Evolutionary conservation across 2,113 vertebrate species (phyloP).

Genomic region (Cyprinodon variegatus): DNA sequence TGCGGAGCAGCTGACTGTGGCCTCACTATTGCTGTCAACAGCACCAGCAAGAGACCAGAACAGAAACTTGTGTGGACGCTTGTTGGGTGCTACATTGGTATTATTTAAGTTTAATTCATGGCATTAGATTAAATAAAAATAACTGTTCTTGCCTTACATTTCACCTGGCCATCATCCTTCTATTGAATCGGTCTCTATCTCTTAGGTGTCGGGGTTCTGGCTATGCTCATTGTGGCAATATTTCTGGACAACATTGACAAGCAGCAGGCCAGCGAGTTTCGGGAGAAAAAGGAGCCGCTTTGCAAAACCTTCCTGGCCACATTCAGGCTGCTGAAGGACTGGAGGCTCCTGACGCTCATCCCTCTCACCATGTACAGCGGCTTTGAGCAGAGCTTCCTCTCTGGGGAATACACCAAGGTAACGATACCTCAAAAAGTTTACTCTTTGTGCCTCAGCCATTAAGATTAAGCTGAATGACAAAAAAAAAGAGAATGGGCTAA

Average conservation of each 20-base stretch:
- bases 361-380: slow-evolving; percentile 94
- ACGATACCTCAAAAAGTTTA: neutral
- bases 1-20: slow-evolving; percentile 87
- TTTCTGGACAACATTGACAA: slow-evolving; percentile 87
- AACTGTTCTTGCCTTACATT: neutral
- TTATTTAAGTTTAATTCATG: neutral
- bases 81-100: slow-evolving; percentile 91
- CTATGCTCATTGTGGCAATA: slow-evolving; percentile 82
- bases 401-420: slow-evolving; percentile 95
- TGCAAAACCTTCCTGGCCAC: slow-evolving; percentile 87
- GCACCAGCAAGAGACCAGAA: slow-evolving; percentile 71
- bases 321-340: slow-evolving; percentile 85
- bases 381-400: slow-evolving; percentile 92
- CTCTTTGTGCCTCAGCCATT: no score
- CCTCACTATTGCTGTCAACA: slow-evolving; percentile 22
- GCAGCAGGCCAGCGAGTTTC: slow-evolving; percentile 65
- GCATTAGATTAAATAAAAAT: neutral
- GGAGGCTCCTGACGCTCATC: slow-evolving; percentile 85
- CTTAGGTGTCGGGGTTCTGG: slow-evolving; percentile 88
- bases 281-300: slow-evolving; percentile 72
- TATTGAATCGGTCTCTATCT: neutral
- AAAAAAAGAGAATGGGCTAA: no score
- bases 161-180: neutral
- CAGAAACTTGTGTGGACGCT: slow-evolving; percentile 83
- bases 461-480: no score